A percentile compares a stretch with the other conserved stretches of the same genome.
Conservation (phyloP, 2,888 invertebrate genomes). For the Dryobota labecula region DNA sequence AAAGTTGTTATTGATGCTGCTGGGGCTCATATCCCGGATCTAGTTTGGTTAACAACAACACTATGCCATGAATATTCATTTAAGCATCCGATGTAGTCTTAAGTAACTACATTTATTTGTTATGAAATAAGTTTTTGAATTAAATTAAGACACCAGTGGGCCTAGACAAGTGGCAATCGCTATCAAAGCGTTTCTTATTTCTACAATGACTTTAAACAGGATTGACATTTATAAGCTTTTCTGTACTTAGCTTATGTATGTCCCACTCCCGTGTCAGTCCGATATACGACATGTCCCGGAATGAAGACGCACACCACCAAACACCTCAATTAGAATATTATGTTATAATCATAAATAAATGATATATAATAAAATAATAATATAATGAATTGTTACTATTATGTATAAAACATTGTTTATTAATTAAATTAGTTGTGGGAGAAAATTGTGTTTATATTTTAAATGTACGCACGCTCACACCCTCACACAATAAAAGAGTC, state of each 20-base stretch:
- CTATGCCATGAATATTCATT: not conserved
- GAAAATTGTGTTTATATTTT: no score
- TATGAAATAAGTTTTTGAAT: not conserved
- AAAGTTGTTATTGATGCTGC: constrained; percentile 12
- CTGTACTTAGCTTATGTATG: not conserved
- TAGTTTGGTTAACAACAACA: not conserved
- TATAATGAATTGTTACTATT: no score
- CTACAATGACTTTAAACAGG: not conserved
- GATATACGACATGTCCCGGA: no score
- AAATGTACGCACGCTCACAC: no score
- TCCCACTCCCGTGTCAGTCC: no score
- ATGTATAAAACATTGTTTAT: no score
- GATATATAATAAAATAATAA: no score
- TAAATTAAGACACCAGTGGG: not conserved
- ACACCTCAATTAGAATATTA: no score
- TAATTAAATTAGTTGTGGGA: no score
- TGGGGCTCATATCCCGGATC: not conserved
- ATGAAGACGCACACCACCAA: no score
- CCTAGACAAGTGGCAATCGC: not conserved
- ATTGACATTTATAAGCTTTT: not conserved
- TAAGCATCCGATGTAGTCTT: not conserved
- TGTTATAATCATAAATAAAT: no score
- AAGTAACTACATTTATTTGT: not conserved
- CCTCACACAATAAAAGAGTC: no score
- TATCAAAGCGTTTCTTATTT: not conserved